phyloP scores from a whole-genome alignment of 2,113 vertebrate genomes.

The Lagopus leucura region DNA sequence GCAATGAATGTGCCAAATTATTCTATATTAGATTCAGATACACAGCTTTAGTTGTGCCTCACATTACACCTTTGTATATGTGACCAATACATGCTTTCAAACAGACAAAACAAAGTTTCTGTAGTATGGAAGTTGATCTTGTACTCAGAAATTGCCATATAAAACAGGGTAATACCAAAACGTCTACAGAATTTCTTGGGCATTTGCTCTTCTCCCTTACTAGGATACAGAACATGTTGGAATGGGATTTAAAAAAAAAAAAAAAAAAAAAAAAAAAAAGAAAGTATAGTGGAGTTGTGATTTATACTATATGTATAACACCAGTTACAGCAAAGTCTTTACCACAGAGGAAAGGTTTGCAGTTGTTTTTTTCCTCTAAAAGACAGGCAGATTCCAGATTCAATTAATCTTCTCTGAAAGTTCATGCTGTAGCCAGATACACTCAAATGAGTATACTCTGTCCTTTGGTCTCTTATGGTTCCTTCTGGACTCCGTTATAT shows the following conservation, averaged over 20 bases:
- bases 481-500: background rate
- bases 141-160: background rate
- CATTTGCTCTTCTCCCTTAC: conserved; percentile 7
- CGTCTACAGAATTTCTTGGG: background rate
- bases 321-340: background rate
- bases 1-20: background rate
- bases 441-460: background rate
- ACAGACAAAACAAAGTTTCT: background rate
- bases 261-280: background rate
- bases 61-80: background rate
- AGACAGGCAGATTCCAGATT: background rate
- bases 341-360: background rate
- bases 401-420: conserved; percentile 38
- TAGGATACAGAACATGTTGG: background rate
- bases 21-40: background rate
- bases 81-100: rapidly evolving
- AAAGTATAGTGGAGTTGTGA: background rate
- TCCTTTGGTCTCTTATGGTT: background rate
- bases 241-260: background rate
- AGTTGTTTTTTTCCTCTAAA: background rate
- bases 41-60: background rate
- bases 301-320: background rate
- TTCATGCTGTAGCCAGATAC: background rate
- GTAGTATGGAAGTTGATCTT: background rate
- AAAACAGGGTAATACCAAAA: background rate